Conservation (phyloP, 92 coral and sea anemone species). For the Phenganax stokvisi region DNA sequence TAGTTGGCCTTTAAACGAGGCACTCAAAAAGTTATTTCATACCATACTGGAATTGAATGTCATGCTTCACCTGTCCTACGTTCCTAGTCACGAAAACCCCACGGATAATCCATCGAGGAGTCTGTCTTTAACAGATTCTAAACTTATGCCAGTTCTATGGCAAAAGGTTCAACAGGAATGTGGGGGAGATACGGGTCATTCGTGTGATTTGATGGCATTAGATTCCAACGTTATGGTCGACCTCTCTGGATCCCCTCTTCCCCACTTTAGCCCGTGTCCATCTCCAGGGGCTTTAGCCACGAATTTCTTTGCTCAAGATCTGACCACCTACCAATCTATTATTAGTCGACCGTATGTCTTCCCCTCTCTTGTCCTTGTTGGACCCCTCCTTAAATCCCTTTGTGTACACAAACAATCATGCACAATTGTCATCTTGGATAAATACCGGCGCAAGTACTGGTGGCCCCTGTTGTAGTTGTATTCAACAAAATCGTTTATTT, state of each 20-base stretch:
- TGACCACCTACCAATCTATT: not conserved
- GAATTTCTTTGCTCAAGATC: conserved; percentile 4
- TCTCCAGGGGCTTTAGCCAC: not conserved
- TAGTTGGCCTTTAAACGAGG: conserved; percentile 12
- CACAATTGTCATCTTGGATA: not conserved
- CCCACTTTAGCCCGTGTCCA: not conserved
- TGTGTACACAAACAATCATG: not conserved
- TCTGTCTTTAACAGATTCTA: conserved; percentile 32
- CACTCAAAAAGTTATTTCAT: conserved; percentile 26
- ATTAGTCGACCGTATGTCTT: not conserved
- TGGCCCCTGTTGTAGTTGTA: conserved; percentile 19
- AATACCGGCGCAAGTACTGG: conserved; percentile 8
- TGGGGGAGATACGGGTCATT: conserved; percentile 33
- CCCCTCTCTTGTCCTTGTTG: not conserved
- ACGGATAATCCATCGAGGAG: conserved; percentile 46
- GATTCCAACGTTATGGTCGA: not conserved
- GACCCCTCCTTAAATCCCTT: not conserved
- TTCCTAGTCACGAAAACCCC: conserved; percentile 39
- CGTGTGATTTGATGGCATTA: not conserved
- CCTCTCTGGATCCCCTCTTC: not conserved
- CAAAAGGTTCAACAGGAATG: conserved; percentile 20
- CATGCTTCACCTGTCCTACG: conserved; percentile 29
- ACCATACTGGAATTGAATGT: conserved; percentile 29
- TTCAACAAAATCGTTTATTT: conserved; percentile 20
- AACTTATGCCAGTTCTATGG: conserved; percentile 36